Percentiles rank a stretch among this genome's conserved stretches.
These are phyloP conservation scores for Porites australiensis DNA, from an alignment of 64 coral and sea anemone genomes.

Conservation along the genomic window DNA sequence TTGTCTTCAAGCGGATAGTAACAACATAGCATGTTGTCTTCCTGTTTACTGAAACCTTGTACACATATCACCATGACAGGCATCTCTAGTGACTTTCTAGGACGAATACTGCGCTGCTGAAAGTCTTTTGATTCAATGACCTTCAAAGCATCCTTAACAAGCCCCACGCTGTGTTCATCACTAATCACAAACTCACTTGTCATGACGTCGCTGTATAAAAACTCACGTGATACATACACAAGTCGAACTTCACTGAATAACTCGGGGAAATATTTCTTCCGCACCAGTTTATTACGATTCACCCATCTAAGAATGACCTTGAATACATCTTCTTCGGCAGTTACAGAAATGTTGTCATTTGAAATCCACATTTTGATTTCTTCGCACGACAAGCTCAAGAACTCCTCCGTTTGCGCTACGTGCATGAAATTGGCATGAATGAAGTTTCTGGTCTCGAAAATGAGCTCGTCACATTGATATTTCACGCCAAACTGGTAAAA, in stretches of 20 bases:
- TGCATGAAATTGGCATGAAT: neutral
- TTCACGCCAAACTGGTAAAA: neutral
- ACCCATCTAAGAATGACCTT: conserved; percentile 2
- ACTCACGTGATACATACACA: neutral
- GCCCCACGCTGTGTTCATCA: neutral
- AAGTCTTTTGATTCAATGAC: neutral
- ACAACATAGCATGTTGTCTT: neutral
- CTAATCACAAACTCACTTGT: neutral
- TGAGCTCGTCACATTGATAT: neutral
- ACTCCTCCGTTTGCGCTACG: neutral
- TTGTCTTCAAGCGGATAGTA: neutral
- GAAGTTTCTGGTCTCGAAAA: neutral
- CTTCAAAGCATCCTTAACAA: neutral
- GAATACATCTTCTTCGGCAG: neutral
- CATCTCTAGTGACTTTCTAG: neutral
- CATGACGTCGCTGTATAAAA: neutral
- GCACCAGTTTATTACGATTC: neutral
- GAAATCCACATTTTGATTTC: conserved; percentile 7
- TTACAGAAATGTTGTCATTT: neutral
- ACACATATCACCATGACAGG: neutral
- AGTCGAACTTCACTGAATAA: conserved; percentile 4
- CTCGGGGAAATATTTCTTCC: neutral
- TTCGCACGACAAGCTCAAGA: neutral
- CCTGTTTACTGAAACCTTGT: neutral
- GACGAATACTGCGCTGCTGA: neutral